These are phyloP conservation scores for Oreochromis niloticus DNA, from an alignment of 2,113 vertebrate species.

Conservation along the genomic window DNA sequence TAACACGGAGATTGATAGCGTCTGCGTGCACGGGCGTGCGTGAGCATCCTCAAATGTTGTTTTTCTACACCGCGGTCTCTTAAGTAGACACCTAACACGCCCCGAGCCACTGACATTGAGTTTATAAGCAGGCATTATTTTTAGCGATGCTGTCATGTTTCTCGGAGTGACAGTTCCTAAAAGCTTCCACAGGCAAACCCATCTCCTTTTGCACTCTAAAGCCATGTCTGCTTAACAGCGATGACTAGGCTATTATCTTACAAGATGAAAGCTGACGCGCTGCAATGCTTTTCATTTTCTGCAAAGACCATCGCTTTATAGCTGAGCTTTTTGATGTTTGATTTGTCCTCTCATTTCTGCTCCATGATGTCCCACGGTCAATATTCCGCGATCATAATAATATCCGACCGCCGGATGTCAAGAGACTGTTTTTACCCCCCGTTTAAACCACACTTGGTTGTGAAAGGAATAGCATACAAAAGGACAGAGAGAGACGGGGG, in stretches of 20 bases:
- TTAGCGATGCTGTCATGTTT: slow-evolving; percentile 61
- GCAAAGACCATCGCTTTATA: slow-evolving; percentile 35
- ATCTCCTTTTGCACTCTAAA: slow-evolving; percentile 53
- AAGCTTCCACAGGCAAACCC: slow-evolving; percentile 58
- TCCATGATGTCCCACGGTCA: slow-evolving; percentile 42
- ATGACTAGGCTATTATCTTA: slow-evolving; percentile 65
- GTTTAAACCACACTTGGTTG: slow-evolving; percentile 37
- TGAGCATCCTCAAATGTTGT: slow-evolving; percentile 14
- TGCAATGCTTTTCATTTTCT: slow-evolving; percentile 44
- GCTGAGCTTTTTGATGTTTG: slow-evolving; percentile 55
- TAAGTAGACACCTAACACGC: slow-evolving; percentile 65
- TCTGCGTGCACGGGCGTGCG: neutral
- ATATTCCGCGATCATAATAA: slow-evolving; percentile 59
- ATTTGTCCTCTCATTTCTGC: slow-evolving; percentile 45
- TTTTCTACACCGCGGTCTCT: slow-evolving; percentile 43
- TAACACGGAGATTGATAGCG: slow-evolving; percentile 51
- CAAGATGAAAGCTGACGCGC: slow-evolving; percentile 65
- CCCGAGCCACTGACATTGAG: slow-evolving; percentile 58
- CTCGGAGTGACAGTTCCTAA: slow-evolving; percentile 60
- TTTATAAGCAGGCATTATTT: slow-evolving; percentile 67
- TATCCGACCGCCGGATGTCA: slow-evolving; percentile 57
- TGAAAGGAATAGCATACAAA: slow-evolving; percentile 41
- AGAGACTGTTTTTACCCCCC: slow-evolving; percentile 35
- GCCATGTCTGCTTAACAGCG: slow-evolving; percentile 55
- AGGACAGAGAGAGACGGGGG: slow-evolving; percentile 8